Conservation (phyloP, 2,113 vertebrate species). For the Muntiacus muntjak region DNA sequence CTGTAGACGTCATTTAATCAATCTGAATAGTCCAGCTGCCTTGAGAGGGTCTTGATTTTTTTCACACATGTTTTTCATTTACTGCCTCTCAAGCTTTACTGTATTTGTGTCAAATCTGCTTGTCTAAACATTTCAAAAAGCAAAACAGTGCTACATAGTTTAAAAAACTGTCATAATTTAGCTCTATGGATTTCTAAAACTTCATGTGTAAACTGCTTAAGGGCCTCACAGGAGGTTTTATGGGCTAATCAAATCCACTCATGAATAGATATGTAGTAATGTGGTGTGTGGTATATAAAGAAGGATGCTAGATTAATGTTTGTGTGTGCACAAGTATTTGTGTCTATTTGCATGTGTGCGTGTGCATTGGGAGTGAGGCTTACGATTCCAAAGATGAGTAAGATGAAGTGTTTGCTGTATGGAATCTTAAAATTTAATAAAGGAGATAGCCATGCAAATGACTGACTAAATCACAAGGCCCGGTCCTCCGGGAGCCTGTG, state of each 20-base stretch:
- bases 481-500: background rate
- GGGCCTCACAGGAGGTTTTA: background rate
- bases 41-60: conserved; percentile 18
- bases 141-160: background rate
- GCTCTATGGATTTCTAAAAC: conserved; percentile 15
- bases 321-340: background rate
- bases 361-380: background rate
- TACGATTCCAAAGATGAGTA: background rate
- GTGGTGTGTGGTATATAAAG: background rate
- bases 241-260: background rate
- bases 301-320: no score
- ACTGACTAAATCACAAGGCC: background rate
- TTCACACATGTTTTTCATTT: conserved; percentile 30
- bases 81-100: conserved; percentile 35
- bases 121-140: conserved; percentile 48
- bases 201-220: background rate
- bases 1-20: conserved; percentile 39
- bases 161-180: conserved; percentile 38
- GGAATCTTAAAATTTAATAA: conserved; percentile 43
- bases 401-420: background rate
- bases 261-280: background rate
- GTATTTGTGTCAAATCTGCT: conserved; percentile 56
- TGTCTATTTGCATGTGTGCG: background rate
- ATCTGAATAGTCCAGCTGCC: background rate
- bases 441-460: conserved; percentile 8